phyloP scores from a whole-genome alignment of 2,888 invertebrate species.

The Odontocolon sp. region DNA sequence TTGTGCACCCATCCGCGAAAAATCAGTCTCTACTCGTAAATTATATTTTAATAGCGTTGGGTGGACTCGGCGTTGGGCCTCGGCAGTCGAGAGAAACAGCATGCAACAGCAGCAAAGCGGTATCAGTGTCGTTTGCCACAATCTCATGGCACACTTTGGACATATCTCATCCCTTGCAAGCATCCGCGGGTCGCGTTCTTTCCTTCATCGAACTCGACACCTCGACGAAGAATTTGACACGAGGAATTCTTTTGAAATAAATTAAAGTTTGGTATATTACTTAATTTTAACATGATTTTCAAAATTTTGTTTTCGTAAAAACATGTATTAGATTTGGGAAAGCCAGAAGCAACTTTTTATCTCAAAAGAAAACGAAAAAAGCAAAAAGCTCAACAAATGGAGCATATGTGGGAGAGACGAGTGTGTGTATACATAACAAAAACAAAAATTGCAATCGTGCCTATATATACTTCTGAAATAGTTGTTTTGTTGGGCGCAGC shows the following conservation, averaged over 20 bases:
- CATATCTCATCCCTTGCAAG: not conserved
- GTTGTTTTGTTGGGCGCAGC: slow-evolving; percentile 65
- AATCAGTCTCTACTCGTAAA: slow-evolving; percentile 67
- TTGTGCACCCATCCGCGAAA: slow-evolving; percentile 63
- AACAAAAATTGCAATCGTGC: slow-evolving; percentile 8
- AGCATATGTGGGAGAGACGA: not conserved
- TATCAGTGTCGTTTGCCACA: not conserved
- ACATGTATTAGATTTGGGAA: not conserved
- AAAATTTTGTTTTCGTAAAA: no score
- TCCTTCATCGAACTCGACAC: not conserved
- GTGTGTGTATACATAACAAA: not conserved
- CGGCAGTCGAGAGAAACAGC: not conserved
- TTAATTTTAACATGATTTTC: no score
- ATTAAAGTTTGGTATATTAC: no score
- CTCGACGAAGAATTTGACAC: not conserved
- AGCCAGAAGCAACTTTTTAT: not conserved
- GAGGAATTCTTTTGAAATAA: not conserved
- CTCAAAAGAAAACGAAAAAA: not conserved
- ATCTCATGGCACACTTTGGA: not conserved
- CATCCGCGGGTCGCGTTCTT: not conserved
- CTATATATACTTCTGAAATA: slow-evolving; percentile 65
- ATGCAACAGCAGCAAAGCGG: slow-evolving; percentile 1
- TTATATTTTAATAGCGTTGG: slow-evolving; percentile 67
- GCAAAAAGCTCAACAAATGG: not conserved
- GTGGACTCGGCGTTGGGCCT: slow-evolving; percentile 4